phyloP scores from a whole-genome alignment of 2,113 vertebrate genomes.

The Actenoides hombroni region DNA sequence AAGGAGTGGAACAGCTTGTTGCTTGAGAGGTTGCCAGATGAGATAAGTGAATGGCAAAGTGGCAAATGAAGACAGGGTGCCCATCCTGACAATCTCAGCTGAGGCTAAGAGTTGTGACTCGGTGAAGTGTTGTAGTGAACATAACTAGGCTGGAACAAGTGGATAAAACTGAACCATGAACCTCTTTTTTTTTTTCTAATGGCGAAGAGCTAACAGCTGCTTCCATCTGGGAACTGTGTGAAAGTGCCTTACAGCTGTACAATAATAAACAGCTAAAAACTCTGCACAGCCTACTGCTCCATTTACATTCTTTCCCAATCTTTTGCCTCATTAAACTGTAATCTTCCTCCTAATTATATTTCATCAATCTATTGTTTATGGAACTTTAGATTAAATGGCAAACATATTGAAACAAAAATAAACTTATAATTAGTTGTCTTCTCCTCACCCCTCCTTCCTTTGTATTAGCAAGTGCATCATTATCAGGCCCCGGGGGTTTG shows the following conservation, averaged over 20 bases:
- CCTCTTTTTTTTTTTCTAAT: constrained; percentile 46
- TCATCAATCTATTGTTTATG: constrained; percentile 84
- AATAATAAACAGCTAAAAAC: constrained; percentile 80
- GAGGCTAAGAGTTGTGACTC: constrained; percentile 5
- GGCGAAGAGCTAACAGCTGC: constrained; percentile 69
- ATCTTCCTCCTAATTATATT: constrained; percentile 79
- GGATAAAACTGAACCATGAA: constrained; percentile 69
- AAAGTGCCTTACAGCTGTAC: constrained; percentile 76
- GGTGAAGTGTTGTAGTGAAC: constrained; percentile 55
- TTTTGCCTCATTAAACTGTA: constrained; percentile 79
- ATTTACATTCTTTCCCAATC: constrained; percentile 77
- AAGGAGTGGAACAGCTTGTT: constrained; percentile 71
- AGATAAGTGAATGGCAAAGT: constrained; percentile 74
- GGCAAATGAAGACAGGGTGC: constrained; percentile 44
- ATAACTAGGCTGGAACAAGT: constrained; percentile 69
- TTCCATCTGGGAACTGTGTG: constrained; percentile 76
- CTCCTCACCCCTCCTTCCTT: constrained; percentile 37
- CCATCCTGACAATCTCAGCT: constrained; percentile 30
- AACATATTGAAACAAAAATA: constrained; percentile 77
- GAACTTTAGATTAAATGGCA: constrained; percentile 78
- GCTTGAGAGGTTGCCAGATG: constrained; percentile 68
- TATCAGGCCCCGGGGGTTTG: constrained; percentile 40
- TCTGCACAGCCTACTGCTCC: constrained; percentile 45
- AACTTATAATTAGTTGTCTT: constrained; percentile 66
- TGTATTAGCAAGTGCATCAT: constrained; percentile 63